phyloP scores from a whole-genome alignment of 2,888 invertebrate species.

The Drosophila kuntzei region DNA sequence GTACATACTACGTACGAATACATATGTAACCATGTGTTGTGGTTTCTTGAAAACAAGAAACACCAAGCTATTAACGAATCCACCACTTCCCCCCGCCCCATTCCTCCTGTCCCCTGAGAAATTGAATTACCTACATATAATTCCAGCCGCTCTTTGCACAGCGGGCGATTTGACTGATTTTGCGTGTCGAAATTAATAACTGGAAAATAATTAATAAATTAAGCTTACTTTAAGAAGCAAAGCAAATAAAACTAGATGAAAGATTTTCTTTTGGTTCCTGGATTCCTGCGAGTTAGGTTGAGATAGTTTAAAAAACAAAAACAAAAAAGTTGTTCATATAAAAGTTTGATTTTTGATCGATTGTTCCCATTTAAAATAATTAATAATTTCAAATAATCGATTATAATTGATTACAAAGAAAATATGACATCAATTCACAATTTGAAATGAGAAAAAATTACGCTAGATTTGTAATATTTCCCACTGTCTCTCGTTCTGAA shows the following conservation, averaged over 20 bases:
- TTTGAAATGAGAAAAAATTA: background rate
- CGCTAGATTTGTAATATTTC: background rate
- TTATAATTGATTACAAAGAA: no score
- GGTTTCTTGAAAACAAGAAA: constrained; percentile 28
- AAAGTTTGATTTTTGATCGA: no score
- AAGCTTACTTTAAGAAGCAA: no score
- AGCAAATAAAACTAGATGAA: no score
- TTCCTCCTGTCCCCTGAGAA: constrained; percentile 19
- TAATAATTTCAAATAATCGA: no score
- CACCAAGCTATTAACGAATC: constrained; percentile 50
- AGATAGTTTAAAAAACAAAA: no score
- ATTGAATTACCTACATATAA: constrained; percentile 63
- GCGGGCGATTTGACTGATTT: background rate
- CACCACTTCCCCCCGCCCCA: constrained; percentile 37
- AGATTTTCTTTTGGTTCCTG: no score
- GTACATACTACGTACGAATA: constrained; percentile 1
- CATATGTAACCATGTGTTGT: constrained; percentile 3
- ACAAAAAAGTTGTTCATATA: no score
- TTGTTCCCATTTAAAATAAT: no score
- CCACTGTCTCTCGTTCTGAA: background rate
- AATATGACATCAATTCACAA: no score
- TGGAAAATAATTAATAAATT: background rate
- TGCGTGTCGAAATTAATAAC: background rate
- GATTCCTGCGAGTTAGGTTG: no score
- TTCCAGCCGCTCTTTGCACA: constrained; percentile 2